phyloP scores from a whole-genome alignment of 2,113 vertebrate species.

The Climacteris rufus region DNA sequence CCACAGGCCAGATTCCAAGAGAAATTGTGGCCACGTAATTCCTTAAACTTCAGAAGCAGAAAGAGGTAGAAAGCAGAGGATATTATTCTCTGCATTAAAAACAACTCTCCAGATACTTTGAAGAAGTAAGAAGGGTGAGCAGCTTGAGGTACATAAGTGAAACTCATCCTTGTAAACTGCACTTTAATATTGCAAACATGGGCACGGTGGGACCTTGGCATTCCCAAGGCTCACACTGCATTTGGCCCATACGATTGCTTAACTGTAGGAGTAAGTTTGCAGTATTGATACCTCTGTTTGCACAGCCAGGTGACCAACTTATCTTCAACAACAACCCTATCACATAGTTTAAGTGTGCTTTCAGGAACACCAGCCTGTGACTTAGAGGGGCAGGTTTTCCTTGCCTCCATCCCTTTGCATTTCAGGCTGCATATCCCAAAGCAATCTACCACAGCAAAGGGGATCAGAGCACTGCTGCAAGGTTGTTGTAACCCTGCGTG shows the following conservation, averaged over 20 bases:
- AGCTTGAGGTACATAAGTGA: not conserved
- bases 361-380: not conserved
- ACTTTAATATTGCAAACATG: not conserved
- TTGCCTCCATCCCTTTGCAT: not conserved
- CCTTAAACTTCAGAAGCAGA: not conserved
- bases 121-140: not conserved
- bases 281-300: not conserved
- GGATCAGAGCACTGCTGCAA: not conserved
- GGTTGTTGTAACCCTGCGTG: rapidly evolving
- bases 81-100: not conserved
- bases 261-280: not conserved
- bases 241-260: rapidly evolving
- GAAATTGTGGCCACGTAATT: not conserved
- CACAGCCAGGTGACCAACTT: not conserved
- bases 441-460: not conserved
- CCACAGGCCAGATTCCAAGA: conserved; percentile 9
- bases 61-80: not conserved
- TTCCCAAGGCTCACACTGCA: not conserved
- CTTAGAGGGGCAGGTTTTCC: not conserved
- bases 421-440: not conserved
- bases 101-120: not conserved
- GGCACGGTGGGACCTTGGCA: not conserved
- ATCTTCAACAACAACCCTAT: not conserved
- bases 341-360: rapidly evolving
- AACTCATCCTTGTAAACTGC: not conserved